A percentile compares a stretch with the other conserved stretches of the same genome.
Conservation (phyloP, 1,140 invertebrate genomes). For the Lordiphosa mommai region DNA sequence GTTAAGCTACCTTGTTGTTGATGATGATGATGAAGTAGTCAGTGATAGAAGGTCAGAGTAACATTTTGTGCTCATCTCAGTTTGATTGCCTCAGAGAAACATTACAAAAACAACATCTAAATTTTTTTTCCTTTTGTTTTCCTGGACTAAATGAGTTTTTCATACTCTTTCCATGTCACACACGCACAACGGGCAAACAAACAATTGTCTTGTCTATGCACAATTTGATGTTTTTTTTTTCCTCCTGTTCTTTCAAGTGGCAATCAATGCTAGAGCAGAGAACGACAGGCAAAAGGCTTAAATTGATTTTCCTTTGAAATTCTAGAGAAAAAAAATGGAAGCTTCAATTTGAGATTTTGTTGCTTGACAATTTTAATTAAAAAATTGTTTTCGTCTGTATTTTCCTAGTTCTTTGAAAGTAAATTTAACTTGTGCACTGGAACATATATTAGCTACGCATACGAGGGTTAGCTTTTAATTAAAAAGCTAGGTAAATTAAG, state of each 20-base stretch:
- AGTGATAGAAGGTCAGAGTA: slow-evolving; percentile 1
- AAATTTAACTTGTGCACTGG: slow-evolving; percentile 26
- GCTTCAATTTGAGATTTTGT: slow-evolving; percentile 43
- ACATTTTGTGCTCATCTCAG: neutral
- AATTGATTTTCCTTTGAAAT: slow-evolving; percentile 69
- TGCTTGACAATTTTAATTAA: slow-evolving; percentile 42
- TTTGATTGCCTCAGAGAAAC: neutral
- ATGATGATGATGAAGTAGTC: neutral
- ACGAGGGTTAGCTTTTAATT: neutral
- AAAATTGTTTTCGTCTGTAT: slow-evolving; percentile 4
- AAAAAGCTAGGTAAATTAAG: too few species aligned
- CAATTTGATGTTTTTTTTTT: neutral
- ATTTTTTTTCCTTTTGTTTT: slow-evolving; percentile 11
- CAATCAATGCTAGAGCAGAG: slow-evolving; percentile 45
- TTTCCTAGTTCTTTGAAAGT: slow-evolving; percentile 29
- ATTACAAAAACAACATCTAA: neutral
- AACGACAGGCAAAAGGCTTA: slow-evolving; percentile 35
- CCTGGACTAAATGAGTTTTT: slow-evolving; percentile 12
- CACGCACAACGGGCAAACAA: slow-evolving; percentile 1
- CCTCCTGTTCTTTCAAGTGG: slow-evolving; percentile 19
- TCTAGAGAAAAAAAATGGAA: slow-evolving; percentile 37
- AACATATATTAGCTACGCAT: slow-evolving; percentile 33
- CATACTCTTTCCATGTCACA: slow-evolving; percentile 2
- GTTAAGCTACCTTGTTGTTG: too few species aligned
- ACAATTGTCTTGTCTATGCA: neutral